Base-by-base conservation (phyloP, 2,113 vertebrate genomes). In the Madoqua kirkii region DNA sequence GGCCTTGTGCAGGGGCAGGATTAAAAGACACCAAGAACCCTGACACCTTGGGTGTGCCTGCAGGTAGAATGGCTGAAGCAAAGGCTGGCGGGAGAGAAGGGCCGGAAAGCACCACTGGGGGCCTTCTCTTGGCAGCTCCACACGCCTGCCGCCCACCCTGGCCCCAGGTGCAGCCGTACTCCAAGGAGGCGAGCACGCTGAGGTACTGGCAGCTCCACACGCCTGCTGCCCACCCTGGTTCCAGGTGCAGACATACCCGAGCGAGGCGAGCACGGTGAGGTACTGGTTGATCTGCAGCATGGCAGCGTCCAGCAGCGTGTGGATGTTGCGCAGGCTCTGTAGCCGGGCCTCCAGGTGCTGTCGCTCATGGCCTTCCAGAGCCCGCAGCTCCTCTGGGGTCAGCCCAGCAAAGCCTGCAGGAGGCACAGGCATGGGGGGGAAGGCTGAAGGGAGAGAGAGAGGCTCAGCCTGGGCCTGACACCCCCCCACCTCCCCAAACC, bases 221-320 rank as follows among this genome's bases (percentile, higher is more conserved):
- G 43, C 40, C 23, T 23, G 11, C 60, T 1, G 14, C 81, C 91
- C 81, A 1, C 15, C 1, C 40, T 0, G 6, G 23, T 0, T 4
- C 36, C 36, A 15, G 1, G 14, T 0, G 23, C 1, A 7, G 1
- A 55, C 94, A 5, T 97, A 99, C 99, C 99, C 99, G n/a, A 99
- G 97, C 0, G 99, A 99, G 52, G 99, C 99, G 23, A 99, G 98
- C 2, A 99, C 99, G 0, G 99, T 99, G 96, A 99, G 99, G 98
- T 99, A 99, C 98, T 99, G 99, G 98, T 99, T 99, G 98, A 99
- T 99, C 98, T 99, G 99, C 78, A 99, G 98, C 99, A 99, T 99
- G 97, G 99, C 99, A 0, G 99, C 99, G 0, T 99, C 99, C 67
- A 99, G 99, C 93, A 99, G 99, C 0, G 99, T 99, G 99, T 99